Base-by-base conservation (phyloP, 2,113 vertebrate species). In the Lipophrys pholis region DNA sequence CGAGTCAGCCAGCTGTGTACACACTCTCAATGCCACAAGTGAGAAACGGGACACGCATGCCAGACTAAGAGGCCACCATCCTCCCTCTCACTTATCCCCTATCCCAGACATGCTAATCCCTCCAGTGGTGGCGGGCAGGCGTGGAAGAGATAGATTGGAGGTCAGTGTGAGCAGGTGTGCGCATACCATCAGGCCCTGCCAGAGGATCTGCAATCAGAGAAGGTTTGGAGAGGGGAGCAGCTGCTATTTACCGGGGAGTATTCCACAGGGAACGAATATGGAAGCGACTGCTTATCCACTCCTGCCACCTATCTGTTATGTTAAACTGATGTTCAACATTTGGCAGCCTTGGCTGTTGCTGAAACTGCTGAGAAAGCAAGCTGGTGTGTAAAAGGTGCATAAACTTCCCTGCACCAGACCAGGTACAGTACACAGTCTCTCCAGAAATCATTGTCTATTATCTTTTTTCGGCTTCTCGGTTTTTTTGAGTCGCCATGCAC, bases 101-200 rank as follows among this genome's bases (percentile, higher is more conserved):
- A 40, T 76, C 76, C 75, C 83, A 89, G 89, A 90, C 89, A 76
- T 69, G 65, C 50, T 92, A 90, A 92, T 88, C 86, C 87, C 77
- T 59, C 43, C 87, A 87, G 81, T 87, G 80, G 85, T 73, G 81
- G 76, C 65, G 60, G 75, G 69, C 76, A 60, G 80, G 76, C 66
- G 8, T 50, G 51, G 51, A 76, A 7, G 60, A 79, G 71, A 80
- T 80, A 55, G 74, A 83, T 77, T 64, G 74, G 80, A 76, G 89
- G 83, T 83, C 84, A 82, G 67, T 52, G 66, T 56, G 82, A 88
- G 87, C 90, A 90, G 84, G 90, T 92, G 90, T 83, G 83, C 48
- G 66, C 73, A 68, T 82, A 84, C 77, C 17, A 39, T 70, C 49
- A 61, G 72, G 56, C 73, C 41, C 65, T 51, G 67, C 77, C 70